Conservation (phyloP, 2,888 invertebrate species). For the Agonum fuliginosum region DNA sequence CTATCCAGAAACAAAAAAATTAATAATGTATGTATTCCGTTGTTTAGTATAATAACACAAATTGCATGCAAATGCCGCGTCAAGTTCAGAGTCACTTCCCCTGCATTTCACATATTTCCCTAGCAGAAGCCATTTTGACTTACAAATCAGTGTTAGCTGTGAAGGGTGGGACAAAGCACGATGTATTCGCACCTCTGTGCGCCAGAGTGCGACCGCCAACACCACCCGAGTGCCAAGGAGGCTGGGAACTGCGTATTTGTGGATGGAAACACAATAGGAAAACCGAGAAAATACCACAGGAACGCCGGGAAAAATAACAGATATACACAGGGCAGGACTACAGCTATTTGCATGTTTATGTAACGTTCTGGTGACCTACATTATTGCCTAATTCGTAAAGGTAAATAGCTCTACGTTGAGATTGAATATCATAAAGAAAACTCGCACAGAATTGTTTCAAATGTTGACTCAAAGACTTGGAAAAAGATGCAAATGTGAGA, state of each 20-base stretch:
- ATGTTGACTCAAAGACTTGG: too few species aligned
- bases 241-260: conserved; percentile 26
- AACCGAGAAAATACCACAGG: background rate
- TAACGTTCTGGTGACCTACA: background rate
- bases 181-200: background rate
- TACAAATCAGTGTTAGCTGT: conserved; percentile 50
- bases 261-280: conserved; percentile 20
- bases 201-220: background rate
- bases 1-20: conserved; percentile 15
- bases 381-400: too few species aligned
- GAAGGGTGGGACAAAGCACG: background rate
- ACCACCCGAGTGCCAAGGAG: background rate
- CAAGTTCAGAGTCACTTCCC: conserved; percentile 19
- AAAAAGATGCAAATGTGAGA: too few species aligned
- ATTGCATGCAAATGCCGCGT: conserved; percentile 48
- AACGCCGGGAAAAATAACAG: background rate
- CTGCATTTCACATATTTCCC: conserved; percentile 40
- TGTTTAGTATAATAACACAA: conserved; percentile 45
- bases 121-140: conserved; percentile 53
- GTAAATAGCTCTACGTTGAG: too few species aligned
- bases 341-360: background rate
- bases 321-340: background rate
- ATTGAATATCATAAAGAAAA: too few species aligned
- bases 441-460: too few species aligned
- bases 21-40: conserved; percentile 27